A percentile compares a stretch with the other conserved stretches of the same genome.
Conservation (phyloP, 2,113 vertebrate genomes). For the Pogonocichla stellata region DNA sequence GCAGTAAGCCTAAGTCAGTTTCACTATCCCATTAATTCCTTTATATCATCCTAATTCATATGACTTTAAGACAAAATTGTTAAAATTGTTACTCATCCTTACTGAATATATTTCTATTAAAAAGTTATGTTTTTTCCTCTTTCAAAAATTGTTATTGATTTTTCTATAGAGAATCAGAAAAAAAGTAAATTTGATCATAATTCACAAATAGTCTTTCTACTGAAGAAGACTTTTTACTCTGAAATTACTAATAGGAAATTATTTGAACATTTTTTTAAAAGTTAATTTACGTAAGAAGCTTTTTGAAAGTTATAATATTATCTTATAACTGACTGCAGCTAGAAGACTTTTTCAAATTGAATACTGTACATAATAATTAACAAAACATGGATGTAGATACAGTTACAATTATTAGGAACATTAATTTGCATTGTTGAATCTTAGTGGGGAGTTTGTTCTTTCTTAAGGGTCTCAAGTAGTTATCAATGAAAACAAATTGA, state of each 20-base stretch:
- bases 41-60: not conserved
- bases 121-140: not conserved
- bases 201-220: slow-evolving; percentile 29
- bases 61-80: not conserved
- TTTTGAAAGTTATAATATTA: not conserved
- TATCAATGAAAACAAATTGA: not conserved
- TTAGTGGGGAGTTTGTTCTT: not conserved
- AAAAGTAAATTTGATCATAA: not conserved
- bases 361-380: slow-evolving; percentile 11
- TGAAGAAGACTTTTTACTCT: slow-evolving; percentile 12
- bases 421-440: slow-evolving; percentile 27
- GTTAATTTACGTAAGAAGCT: slow-evolving; percentile 2
- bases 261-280: not conserved
- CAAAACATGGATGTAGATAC: not conserved
- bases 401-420: slow-evolving; percentile 12
- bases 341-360: not conserved
- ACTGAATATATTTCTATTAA: not conserved
- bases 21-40: not conserved
- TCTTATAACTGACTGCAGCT: slow-evolving; percentile 3
- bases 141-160: slow-evolving; percentile 30
- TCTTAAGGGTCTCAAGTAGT: not conserved
- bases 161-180: not conserved
- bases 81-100: not conserved
- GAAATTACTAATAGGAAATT: slow-evolving; percentile 22
- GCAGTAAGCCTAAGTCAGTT: not conserved